Percentiles rank a stretch among this genome's conserved stretches.
phyloP scores from a whole-genome alignment of 2,113 vertebrate species.

The Accipiter virgatus region DNA sequence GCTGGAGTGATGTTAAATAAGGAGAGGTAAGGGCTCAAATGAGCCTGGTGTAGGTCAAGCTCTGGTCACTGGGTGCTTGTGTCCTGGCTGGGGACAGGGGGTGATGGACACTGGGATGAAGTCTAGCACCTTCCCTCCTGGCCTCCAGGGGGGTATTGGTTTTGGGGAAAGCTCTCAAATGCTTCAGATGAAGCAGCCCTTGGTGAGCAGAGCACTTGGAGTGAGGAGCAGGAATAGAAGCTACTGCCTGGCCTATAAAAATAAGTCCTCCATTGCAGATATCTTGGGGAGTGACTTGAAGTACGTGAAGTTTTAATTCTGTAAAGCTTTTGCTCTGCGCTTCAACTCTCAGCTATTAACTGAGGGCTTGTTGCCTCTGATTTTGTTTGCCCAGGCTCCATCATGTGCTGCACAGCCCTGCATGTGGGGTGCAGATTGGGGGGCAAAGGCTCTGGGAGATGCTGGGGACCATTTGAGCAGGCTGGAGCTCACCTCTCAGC shows the following conservation, averaged over 20 bases:
- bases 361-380: neutral
- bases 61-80: neutral
- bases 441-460: neutral
- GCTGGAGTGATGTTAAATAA: too few species aligned
- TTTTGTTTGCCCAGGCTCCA: rapidly evolving
- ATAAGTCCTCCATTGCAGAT: rapidly evolving
- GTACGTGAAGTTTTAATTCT: rapidly evolving
- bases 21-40: neutral
- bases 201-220: neutral
- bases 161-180: neutral
- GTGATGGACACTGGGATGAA: rapidly evolving
- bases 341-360: neutral
- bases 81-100: neutral
- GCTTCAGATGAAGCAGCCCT: neutral
- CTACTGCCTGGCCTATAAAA: neutral
- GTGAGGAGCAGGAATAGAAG: neutral
- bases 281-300: neutral
- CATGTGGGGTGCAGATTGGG: rapidly evolving
- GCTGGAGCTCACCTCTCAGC: neutral
- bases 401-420: rapidly evolving
- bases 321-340: neutral
- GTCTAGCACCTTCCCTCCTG: neutral
- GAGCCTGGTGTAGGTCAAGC: neutral
- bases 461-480: neutral
- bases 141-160: neutral